Evolutionary conservation across 1,140 invertebrate species (phyloP).

Genomic region (Zaprionus gabonicus): DNA sequence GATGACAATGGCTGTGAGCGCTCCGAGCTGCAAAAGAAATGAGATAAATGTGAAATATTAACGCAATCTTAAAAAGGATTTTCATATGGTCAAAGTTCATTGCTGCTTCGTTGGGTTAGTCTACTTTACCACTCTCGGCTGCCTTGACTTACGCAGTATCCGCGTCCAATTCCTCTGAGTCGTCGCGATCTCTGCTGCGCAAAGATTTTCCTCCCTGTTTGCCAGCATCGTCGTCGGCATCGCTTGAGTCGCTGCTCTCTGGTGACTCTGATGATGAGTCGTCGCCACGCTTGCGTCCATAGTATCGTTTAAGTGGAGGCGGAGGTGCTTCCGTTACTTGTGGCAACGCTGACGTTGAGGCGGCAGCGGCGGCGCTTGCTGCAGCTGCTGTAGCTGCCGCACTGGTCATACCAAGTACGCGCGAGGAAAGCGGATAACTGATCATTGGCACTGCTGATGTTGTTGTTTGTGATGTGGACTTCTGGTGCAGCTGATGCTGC

Average conservation of each 20-base stretch:
- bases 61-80: background rate
- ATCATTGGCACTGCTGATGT: conserved; percentile 59
- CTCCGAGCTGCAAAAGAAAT: conserved; percentile 73
- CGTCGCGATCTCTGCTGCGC: conserved; percentile 55
- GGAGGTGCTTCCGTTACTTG: conserved; percentile 76
- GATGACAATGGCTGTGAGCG: conserved; percentile 71
- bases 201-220: conserved; percentile 65
- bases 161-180: conserved; percentile 77
- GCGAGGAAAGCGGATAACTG: conserved; percentile 63
- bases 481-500: conserved; percentile 24
- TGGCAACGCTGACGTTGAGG: conserved; percentile 11
- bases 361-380: conserved; percentile 1
- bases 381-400: conserved; percentile 16
- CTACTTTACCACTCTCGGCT: conserved; percentile 70
- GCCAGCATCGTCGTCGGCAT: conserved; percentile 46
- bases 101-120: conserved; percentile 27
- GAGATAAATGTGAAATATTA: background rate
- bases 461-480: conserved; percentile 3
- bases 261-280: conserved; percentile 83
- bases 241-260: conserved; percentile 66
- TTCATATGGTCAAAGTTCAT: background rate
- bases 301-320: conserved; percentile 86
- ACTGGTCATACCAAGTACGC: conserved; percentile 41
- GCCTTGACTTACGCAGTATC: conserved; percentile 82
- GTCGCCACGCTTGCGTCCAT: conserved; percentile 88